Evolutionary conservation across 37 sponge, comb jelly and placozoan genomes (phyloP), one percentile per base, ranked within the genome.

Genomic region (Geodia barretti): DNA sequence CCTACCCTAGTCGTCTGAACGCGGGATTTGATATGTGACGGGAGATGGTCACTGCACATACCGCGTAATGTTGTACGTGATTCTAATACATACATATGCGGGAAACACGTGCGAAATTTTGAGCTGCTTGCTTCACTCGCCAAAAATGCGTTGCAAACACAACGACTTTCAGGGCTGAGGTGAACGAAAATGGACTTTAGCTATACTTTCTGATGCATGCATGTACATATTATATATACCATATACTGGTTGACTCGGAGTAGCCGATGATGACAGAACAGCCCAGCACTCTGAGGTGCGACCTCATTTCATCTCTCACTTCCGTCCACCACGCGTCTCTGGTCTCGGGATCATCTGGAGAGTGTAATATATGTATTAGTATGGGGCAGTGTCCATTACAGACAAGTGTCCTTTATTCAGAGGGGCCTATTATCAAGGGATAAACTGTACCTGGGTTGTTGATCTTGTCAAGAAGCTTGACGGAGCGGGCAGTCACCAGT

Each of bases 311-410:
- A 64, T 70, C 72, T 3, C 97, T 40, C 29, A 97, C 71, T 77
- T 97, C 92, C 69, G 60, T 41, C 97, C 97, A 97, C 92, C 96
- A 91, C 21, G 63, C 79, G 67, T 97, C 97, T 37, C 97, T 26
- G 0, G 92, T 89, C 83, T 91, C 89, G 19, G 95, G 89, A 40
- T 93, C 95, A 67, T 96, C 97, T 90, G 81, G 26, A 60, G 3
- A 47, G 14, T 14, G 14, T 47, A n/a, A n/a, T n/a, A n/a, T n/a
- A n/a, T n/a, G n/a, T n/a, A n/a, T n/a, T n/a, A n/a, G n/a, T n/a
- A n/a, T n/a, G n/a, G n/a, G n/a, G n/a, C n/a, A n/a, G n/a, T n/a
- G n/a, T n/a, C n/a, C n/a, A n/a, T n/a, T n/a, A n/a, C n/a, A 47
- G 14, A 47, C 11, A 47, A 17, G 54, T 14, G 11, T 47, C 54